These are phyloP conservation scores for Papilio aristodemus DNA, from an alignment of 1,140 invertebrate genomes.

Conservation along the genomic window DNA sequence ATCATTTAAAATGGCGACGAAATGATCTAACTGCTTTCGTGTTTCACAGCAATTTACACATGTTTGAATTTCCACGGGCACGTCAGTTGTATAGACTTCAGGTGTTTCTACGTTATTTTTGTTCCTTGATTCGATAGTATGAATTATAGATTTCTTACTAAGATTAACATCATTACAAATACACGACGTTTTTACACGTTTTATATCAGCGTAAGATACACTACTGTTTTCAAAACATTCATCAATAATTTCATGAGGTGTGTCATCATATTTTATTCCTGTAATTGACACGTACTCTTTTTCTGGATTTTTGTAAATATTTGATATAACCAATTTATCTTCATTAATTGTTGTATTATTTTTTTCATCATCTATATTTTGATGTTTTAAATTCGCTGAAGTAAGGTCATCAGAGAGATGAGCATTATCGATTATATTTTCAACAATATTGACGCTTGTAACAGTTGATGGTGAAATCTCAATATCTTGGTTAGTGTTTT, in stretches of 20 bases:
- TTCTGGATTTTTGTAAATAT: constrained; percentile 39
- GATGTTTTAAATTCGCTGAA: neutral
- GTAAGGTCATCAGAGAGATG: neutral
- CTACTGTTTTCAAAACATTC: neutral
- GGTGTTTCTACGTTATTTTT: constrained; percentile 6
- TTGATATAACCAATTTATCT: constrained; percentile 36
- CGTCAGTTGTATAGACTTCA: neutral
- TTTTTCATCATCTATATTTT: constrained; percentile 4
- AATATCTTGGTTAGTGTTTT: neutral
- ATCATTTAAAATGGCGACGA: constrained; percentile 37
- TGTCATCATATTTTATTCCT: constrained; percentile 14
- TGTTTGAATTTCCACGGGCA: constrained; percentile 9
- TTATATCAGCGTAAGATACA: neutral
- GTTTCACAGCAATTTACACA: constrained; percentile 2
- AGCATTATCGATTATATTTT: neutral
- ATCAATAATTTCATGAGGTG: neutral
- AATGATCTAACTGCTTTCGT: constrained; percentile 21
- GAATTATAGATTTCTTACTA: constrained; percentile 13
- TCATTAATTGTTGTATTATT: neutral
- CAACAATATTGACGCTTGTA: neutral
- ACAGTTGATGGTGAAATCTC: neutral
- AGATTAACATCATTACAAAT: neutral
- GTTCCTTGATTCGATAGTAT: neutral
- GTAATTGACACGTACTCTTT: constrained; percentile 35
- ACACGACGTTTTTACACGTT: neutral